Percentiles rank a stretch among this genome's conserved stretches.
Evolutionary conservation across 2,797 vertebrate genomes (phyloP).

Genomic region (Acanthiza pusilla): DNA sequence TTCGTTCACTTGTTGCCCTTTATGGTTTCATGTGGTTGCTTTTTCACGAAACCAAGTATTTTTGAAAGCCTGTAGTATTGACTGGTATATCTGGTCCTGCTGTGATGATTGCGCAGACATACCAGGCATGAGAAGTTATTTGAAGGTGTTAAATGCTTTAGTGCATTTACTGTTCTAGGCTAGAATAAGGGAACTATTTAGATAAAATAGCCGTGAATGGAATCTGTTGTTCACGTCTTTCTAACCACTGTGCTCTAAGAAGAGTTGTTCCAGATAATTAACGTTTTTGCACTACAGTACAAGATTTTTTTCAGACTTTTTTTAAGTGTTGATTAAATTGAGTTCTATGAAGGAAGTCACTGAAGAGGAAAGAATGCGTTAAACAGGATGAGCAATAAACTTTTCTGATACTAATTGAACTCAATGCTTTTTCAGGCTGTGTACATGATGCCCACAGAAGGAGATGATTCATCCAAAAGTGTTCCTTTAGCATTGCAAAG

Average conservation of each 20-base stretch:
- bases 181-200: neutral
- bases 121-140: accelerated
- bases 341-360: neutral
- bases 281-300: neutral
- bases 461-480: slow-evolving; percentile 98
- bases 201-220: neutral
- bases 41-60: neutral
- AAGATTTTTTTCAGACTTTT: neutral
- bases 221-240: neutral
- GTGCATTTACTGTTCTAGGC: neutral
- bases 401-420: slow-evolving; percentile 37
- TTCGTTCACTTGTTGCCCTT: neutral
- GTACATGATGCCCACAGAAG: slow-evolving; percentile 99
- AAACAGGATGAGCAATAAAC: neutral
- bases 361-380: neutral
- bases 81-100: neutral
- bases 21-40: neutral
- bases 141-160: neutral
- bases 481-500: slow-evolving; percentile 96
- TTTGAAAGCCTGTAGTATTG: neutral
- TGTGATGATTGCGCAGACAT: neutral
- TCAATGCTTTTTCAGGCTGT: slow-evolving; percentile 83
- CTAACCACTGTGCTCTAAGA: neutral
- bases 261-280: neutral
- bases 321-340: neutral